Percentiles rank a stretch among this genome's conserved stretches.
phyloP scores from a whole-genome alignment of 2,797 vertebrate species.

The Rhynchotus rufescens region DNA sequence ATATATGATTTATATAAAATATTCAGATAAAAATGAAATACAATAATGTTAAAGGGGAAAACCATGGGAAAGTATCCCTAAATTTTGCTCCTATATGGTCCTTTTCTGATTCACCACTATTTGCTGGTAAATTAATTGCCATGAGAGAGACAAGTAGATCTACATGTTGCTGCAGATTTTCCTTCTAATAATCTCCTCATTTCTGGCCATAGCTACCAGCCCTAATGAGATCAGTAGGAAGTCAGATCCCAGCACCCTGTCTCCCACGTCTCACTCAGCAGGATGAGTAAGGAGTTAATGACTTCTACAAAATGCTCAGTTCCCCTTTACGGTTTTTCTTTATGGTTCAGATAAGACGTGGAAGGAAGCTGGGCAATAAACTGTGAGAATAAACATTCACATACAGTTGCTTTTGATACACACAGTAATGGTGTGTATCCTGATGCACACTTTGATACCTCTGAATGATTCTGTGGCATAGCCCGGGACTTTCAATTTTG shows the following conservation, averaged over 20 bases:
- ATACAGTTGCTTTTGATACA: rapidly evolving
- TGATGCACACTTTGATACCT: neutral
- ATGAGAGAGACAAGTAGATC: neutral
- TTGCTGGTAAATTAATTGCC: neutral
- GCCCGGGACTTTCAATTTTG: neutral
- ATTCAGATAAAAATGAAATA: neutral
- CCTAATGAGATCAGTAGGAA: neutral
- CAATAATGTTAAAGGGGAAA: neutral
- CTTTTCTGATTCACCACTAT: neutral
- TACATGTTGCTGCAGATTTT: slow-evolving; percentile 2
- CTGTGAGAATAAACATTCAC: neutral
- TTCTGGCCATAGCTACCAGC: neutral
- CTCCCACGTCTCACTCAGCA: neutral
- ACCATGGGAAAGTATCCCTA: neutral
- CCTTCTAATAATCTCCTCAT: neutral
- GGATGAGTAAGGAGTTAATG: neutral
- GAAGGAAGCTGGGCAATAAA: neutral
- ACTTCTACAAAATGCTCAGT: neutral
- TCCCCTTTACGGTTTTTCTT: neutral
- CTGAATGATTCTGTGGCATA: neutral
- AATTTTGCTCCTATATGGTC: neutral
- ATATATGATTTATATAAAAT: neutral
- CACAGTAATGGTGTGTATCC: neutral
- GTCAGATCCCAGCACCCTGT: neutral
- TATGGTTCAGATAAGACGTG: neutral